phyloP scores from a whole-genome alignment of 2,113 vertebrate genomes.

The Halcyon malimbica region DNA sequence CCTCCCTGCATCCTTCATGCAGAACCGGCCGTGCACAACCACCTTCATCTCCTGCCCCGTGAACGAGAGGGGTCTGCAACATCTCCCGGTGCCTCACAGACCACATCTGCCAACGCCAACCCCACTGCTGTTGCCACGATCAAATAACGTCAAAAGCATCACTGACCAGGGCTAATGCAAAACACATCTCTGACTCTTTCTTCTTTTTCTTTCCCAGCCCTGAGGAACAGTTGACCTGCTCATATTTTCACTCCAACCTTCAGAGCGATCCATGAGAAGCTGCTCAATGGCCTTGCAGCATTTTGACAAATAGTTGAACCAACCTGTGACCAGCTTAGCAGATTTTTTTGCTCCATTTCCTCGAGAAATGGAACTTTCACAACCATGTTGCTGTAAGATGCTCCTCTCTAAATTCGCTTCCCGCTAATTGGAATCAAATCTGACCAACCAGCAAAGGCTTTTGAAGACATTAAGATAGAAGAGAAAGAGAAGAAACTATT shows the following conservation, averaged over 20 bases:
- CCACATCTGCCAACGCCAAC: background rate
- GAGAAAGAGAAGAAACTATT: background rate
- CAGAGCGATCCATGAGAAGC: background rate
- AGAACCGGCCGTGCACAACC: accelerated
- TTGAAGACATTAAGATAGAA: background rate
- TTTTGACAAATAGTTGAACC: background rate
- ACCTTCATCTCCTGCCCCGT: accelerated
- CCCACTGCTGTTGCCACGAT: background rate
- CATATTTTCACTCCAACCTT: background rate
- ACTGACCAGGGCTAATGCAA: background rate
- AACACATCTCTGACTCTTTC: background rate
- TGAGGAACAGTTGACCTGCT: background rate
- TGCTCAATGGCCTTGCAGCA: background rate
- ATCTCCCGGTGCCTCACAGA: background rate
- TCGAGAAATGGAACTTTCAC: conserved; percentile 18
- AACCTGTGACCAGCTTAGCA: background rate
- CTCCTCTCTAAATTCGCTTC: conserved; percentile 6
- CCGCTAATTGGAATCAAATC: conserved; percentile 20
- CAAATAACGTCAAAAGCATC: background rate
- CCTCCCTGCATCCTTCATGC: background rate
- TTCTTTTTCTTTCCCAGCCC: background rate
- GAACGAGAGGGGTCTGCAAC: background rate
- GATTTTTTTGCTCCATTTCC: conserved; percentile 45
- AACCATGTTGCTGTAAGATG: background rate
- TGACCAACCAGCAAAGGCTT: background rate